A percentile compares a stretch with the other conserved stretches of the same genome.
Conservation (phyloP, 1,140 invertebrate species). For the Cepaea nemoralis region DNA sequence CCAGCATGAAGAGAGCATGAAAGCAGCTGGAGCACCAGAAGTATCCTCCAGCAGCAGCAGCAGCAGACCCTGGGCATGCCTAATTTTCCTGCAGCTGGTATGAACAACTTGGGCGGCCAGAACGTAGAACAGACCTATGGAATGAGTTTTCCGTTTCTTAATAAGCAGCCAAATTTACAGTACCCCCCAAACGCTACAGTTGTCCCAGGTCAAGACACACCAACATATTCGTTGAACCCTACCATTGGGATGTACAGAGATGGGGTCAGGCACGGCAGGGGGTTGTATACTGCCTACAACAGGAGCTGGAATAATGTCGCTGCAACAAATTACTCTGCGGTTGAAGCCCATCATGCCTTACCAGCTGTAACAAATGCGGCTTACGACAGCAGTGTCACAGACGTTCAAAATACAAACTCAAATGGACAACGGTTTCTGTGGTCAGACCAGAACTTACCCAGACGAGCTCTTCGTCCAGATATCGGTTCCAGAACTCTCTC, state of each 20-base stretch:
- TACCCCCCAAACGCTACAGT: slow-evolving; percentile 51
- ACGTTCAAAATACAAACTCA: neutral
- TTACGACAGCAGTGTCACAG: neutral
- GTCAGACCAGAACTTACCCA: slow-evolving; percentile 52
- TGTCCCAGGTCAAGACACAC: slow-evolving; percentile 39
- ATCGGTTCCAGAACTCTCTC: slow-evolving; percentile 2
- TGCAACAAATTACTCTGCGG: neutral
- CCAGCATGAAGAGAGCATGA: slow-evolving; percentile 68
- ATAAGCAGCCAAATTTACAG: slow-evolving; percentile 14
- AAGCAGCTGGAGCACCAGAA: slow-evolving; percentile 63
- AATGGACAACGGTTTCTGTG: slow-evolving; percentile 40
- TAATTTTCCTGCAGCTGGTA: neutral
- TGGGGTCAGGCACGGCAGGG: slow-evolving; percentile 15
- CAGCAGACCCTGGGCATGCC: slow-evolving; percentile 6
- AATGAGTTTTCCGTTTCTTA: slow-evolving; percentile 10
- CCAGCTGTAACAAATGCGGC: neutral
- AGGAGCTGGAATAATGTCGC: slow-evolving; percentile 25
- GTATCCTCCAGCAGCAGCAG: slow-evolving; percentile 50
- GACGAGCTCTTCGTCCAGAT: slow-evolving; percentile 53
- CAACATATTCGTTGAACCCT: slow-evolving; percentile 24
- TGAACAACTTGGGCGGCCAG: neutral
- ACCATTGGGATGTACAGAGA: slow-evolving; percentile 12
- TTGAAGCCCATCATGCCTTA: neutral
- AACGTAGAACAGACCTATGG: slow-evolving; percentile 1
- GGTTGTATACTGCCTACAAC: neutral